phyloP scores from a whole-genome alignment of 2,113 vertebrate species.

The Indicator maculatus region DNA sequence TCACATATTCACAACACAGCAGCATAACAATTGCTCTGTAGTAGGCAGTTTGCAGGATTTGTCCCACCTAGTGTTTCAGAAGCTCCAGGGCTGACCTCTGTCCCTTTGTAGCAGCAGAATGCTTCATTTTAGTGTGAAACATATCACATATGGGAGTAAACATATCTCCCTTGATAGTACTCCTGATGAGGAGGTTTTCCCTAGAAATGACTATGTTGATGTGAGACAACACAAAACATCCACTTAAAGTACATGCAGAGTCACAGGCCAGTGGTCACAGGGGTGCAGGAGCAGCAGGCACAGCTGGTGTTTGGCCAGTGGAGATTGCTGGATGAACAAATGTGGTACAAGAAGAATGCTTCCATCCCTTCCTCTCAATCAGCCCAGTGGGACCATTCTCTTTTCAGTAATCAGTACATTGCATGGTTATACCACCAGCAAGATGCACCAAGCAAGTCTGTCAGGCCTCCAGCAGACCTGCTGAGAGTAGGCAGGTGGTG shows the following conservation, averaged over 20 bases:
- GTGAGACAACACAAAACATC: neutral
- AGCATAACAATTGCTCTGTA: neutral
- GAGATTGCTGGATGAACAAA: neutral
- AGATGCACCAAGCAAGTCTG: neutral
- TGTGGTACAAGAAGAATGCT: accelerated
- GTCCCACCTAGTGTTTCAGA: neutral
- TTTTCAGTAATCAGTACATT: accelerated
- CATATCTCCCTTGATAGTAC: accelerated
- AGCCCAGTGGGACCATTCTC: neutral
- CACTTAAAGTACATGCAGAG: neutral
- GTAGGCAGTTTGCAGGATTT: neutral
- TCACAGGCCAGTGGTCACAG: neutral
- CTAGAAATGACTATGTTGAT: neutral
- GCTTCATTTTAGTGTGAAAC: neutral
- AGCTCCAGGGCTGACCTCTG: neutral
- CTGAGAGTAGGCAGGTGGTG: neutral
- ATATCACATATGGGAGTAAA: neutral
- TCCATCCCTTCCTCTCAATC: neutral
- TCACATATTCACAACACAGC: neutral
- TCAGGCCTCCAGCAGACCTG: neutral
- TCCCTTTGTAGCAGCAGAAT: neutral
- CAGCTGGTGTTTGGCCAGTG: accelerated
- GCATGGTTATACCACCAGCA: neutral
- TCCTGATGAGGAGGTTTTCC: neutral
- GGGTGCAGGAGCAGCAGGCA: accelerated